Conservation (phyloP, 1,140 invertebrate species). For the Trypoxylus dichotomus region DNA sequence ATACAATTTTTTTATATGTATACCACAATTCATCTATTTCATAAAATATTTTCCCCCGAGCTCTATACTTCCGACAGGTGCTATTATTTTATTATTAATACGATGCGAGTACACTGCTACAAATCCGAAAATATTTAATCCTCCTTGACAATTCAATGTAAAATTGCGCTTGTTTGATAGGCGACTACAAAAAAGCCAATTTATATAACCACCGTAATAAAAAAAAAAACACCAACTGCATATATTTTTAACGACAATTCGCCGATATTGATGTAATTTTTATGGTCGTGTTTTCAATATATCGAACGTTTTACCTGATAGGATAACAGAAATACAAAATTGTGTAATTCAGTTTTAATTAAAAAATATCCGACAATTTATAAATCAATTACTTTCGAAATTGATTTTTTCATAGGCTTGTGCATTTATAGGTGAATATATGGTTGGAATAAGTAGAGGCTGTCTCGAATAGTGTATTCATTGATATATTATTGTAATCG, state of each 20-base stretch:
- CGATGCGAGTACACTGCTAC: neutral
- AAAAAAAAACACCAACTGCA: neutral
- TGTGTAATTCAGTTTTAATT: constrained; percentile 5
- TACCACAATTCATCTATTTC: neutral
- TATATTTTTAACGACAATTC: neutral
- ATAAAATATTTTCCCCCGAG: neutral
- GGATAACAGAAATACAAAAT: neutral
- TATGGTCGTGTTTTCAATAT: neutral
- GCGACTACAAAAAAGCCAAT: neutral
- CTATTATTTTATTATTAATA: neutral
- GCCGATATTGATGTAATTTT: neutral
- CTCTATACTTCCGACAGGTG: neutral
- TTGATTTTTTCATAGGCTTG: neutral
- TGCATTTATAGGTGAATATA: neutral
- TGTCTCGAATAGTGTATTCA: too few species aligned
- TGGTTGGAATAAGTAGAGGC: neutral
- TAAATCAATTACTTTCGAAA: neutral
- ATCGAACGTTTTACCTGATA: neutral
- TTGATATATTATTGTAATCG: too few species aligned
- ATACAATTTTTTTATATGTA: too few species aligned
- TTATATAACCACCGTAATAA: neutral
- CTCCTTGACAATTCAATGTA: neutral
- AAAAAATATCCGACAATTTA: constrained; percentile 14
- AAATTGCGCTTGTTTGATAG: neutral
- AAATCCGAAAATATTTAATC: neutral